Base-by-base conservation (phyloP, 1,140 invertebrate genomes). In the Trichogramma pretiosum region DNA sequence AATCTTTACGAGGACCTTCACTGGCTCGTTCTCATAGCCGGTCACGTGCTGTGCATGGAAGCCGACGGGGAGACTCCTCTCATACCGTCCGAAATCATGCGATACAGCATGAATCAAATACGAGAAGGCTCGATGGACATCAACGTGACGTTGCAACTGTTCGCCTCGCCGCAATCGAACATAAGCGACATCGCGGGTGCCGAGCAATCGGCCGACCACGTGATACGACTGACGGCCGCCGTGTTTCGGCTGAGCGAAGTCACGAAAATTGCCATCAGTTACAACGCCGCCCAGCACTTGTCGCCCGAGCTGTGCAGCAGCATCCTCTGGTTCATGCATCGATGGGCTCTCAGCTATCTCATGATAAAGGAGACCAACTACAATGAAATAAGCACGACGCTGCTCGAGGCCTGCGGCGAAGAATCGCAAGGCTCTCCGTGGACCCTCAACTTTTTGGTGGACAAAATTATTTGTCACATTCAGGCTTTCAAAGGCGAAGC, bases 1-100 rank as follows among this genome's bases (percentile, higher is more conserved):
- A 75, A 70, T 51, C 57, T 88, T 1, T 87, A 85, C 64, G 89
- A 94, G 72, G 89, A 94, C 72, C 65, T 94, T 2, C 89, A 93
- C 65, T 94, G 90, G 91, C 75, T 89, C 16, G 63, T 93, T 3
- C 75, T 94, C 47, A 81, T 92, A 43, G 72, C 84, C 50, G 86
- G 87, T 74, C 77, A 85, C 64, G 71, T 84, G 2, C 63, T 88
- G 36, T 79, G 80, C 34, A 78, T 84, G 67, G 80, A 84, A 48
- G 76, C 75, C 48, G 81, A 85, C 40, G 85, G 86, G 1, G 88
- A 92, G 64, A 80, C 77, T 3, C 77, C 83, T 5, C 71, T 85
- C 53, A 85, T 92, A 56, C 89, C 89, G 1, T 59, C 76, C 0
- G 82, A 87, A 63, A 76, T 93, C 37, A 84, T 86, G 60, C 67